Evolutionary conservation across 2,888 invertebrate species (phyloP).

Genomic region (Cataglyphis cursor): DNA sequence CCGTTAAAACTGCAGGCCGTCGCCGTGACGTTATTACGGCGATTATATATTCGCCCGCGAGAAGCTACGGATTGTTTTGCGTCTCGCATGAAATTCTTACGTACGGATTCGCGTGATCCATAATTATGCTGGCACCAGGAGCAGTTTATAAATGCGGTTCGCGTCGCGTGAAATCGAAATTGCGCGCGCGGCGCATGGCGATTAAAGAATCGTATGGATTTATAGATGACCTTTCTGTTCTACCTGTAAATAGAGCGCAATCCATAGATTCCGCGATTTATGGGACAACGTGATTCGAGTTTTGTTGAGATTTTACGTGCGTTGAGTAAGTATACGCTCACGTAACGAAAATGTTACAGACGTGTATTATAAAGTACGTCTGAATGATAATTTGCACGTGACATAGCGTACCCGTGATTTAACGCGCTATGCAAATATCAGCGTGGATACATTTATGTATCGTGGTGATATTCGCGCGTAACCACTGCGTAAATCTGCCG

Average conservation of each 20-base stretch:
- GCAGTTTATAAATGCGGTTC: conserved; percentile 15
- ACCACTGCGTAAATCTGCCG: conserved; percentile 33
- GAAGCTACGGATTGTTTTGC: conserved; percentile 46
- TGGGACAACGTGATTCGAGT: background rate
- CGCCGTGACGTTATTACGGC: conserved; percentile 30
- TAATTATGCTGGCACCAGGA: conserved; percentile 45
- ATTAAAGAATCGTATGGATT: conserved; percentile 18
- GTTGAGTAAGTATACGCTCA: background rate
- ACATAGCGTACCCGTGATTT: background rate
- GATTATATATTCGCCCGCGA: conserved; percentile 43
- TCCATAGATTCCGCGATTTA: conserved; percentile 12
- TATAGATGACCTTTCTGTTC: background rate
- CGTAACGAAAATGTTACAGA: conserved; percentile 6
- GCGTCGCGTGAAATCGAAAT: conserved; percentile 9
- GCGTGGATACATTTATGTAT: conserved; percentile 15
- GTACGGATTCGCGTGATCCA: conserved; percentile 7
- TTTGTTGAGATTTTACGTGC: background rate
- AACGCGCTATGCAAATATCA: conserved; percentile 59
- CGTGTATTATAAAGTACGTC: background rate
- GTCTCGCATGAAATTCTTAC: conserved; percentile 19
- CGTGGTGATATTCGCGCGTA: background rate
- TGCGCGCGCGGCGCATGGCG: conserved; percentile 13
- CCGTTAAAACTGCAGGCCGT: conserved; percentile 31
- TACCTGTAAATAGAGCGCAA: conserved; percentile 8
- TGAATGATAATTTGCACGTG: conserved; percentile 5